A percentile compares a stretch with the other conserved stretches of the same genome.
phyloP scores from a whole-genome alignment of 1,140 invertebrate genomes.

The Araneus ventricosus region DNA sequence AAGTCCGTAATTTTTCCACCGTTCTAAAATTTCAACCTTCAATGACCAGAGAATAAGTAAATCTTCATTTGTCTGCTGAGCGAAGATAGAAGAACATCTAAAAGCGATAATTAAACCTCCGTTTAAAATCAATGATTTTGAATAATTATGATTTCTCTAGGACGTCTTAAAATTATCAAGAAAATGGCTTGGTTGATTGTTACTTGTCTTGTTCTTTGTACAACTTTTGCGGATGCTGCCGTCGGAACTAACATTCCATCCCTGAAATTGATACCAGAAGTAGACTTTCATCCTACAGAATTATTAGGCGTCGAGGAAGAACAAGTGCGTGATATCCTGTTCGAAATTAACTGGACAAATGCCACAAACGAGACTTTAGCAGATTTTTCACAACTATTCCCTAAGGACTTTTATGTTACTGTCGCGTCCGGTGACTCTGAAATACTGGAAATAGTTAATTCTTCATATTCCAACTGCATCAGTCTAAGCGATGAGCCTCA shows the following conservation, averaged over 20 bases:
- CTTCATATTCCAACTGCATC: not conserved
- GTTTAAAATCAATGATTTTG: not conserved
- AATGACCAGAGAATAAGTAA: no score
- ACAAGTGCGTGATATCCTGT: not conserved
- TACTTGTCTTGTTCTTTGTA: not conserved
- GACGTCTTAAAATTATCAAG: not conserved
- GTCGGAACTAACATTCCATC: not conserved
- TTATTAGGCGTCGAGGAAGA: slow-evolving; percentile 12
- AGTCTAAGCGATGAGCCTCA: slow-evolving; percentile 79
- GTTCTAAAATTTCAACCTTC: no score
- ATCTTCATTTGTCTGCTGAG: no score
- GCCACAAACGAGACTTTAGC: not conserved
- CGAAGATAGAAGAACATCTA: not conserved
- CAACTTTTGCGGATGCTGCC: not conserved
- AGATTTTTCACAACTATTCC: not conserved
- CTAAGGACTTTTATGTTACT: not conserved
- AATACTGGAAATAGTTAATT: slow-evolving; percentile 47
- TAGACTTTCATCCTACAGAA: slow-evolving; percentile 57
- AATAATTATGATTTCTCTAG: not conserved
- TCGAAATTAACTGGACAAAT: slow-evolving; percentile 52
- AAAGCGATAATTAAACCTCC: not conserved
- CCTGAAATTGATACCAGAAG: not conserved
- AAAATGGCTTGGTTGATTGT: not conserved
- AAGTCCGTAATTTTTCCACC: no score
- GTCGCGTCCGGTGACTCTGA: not conserved